phyloP scores from a whole-genome alignment of 2,888 invertebrate genomes.

The Tenthredo notha region DNA sequence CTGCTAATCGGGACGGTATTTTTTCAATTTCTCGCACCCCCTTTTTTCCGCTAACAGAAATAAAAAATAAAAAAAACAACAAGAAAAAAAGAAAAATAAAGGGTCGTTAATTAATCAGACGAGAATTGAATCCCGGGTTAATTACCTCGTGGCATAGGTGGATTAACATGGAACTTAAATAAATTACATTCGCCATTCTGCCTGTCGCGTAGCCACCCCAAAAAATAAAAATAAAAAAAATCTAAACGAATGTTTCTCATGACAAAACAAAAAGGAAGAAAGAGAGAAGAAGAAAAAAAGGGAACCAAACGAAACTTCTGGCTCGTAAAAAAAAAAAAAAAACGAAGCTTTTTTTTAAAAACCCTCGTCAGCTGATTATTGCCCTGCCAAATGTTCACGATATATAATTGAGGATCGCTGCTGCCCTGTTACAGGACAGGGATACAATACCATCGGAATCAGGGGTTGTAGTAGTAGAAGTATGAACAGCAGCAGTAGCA shows the following conservation, averaged over 20 bases:
- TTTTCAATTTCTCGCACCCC: constrained; percentile 41
- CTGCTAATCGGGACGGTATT: constrained; percentile 31
- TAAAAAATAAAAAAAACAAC: background rate
- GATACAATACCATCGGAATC: background rate
- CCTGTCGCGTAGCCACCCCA: background rate
- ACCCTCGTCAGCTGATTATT: background rate
- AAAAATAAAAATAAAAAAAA: too few species aligned
- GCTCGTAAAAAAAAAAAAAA: background rate
- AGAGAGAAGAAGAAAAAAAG: background rate
- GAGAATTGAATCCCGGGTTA: constrained; percentile 32
- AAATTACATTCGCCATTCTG: background rate
- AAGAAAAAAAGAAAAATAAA: background rate
- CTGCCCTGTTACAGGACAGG: background rate
- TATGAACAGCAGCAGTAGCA: background rate
- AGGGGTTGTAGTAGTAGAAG: background rate
- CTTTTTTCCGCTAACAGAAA: background rate
- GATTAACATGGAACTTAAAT: constrained; percentile 40
- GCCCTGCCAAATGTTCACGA: background rate
- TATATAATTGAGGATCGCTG: background rate
- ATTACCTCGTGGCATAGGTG: constrained; percentile 41
- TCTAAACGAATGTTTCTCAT: background rate
- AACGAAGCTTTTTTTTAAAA: background rate
- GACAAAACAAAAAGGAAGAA: background rate
- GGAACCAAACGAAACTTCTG: background rate
- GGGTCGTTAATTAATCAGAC: constrained; percentile 41